These are phyloP conservation scores for Spodoptera picta DNA, from an alignment of 2,888 invertebrate genomes.

Conservation along the genomic window DNA sequence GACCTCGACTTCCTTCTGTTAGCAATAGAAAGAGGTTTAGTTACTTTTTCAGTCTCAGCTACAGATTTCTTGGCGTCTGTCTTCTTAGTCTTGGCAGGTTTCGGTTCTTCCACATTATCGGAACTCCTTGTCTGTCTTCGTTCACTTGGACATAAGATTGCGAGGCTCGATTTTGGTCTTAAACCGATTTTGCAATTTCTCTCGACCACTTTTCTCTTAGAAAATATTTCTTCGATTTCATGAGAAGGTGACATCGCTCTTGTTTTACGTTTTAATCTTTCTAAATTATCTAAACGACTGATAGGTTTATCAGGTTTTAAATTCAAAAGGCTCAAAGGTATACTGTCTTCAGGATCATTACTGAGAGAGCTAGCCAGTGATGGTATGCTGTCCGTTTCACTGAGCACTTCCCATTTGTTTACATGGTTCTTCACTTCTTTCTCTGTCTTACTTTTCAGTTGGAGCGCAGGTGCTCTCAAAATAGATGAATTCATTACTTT, in stretches of 20 bases:
- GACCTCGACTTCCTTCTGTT: constrained; percentile 83
- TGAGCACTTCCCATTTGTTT: constrained; percentile 89
- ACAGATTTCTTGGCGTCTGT: constrained; percentile 67
- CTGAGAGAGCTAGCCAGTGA: constrained; percentile 82
- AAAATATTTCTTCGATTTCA: constrained; percentile 88
- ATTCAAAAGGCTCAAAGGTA: constrained; percentile 86
- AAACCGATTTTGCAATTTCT: constrained; percentile 74
- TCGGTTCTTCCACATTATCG: constrained; percentile 76
- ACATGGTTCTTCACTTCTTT: constrained; percentile 80
- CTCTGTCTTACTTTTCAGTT: constrained; percentile 79
- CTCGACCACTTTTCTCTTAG: constrained; percentile 80
- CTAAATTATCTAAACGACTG: constrained; percentile 75
- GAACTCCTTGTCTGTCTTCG: constrained; percentile 80
- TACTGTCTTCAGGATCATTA: constrained; percentile 89
- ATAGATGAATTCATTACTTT: constrained; percentile 74
- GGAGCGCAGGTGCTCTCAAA: constrained; percentile 81
- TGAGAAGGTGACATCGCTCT: constrained; percentile 89
- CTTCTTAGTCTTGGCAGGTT: constrained; percentile 69
- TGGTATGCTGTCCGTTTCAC: constrained; percentile 90
- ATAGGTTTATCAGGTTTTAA: constrained; percentile 75
- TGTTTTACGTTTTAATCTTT: constrained; percentile 87
- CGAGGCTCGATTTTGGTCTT: constrained; percentile 84
- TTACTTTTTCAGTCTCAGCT: constrained; percentile 64
- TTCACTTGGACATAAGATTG: constrained; percentile 80
- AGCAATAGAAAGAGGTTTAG: constrained; percentile 71